phyloP scores from a whole-genome alignment of 2,797 vertebrate genomes.

The Echeneis naucrates region DNA sequence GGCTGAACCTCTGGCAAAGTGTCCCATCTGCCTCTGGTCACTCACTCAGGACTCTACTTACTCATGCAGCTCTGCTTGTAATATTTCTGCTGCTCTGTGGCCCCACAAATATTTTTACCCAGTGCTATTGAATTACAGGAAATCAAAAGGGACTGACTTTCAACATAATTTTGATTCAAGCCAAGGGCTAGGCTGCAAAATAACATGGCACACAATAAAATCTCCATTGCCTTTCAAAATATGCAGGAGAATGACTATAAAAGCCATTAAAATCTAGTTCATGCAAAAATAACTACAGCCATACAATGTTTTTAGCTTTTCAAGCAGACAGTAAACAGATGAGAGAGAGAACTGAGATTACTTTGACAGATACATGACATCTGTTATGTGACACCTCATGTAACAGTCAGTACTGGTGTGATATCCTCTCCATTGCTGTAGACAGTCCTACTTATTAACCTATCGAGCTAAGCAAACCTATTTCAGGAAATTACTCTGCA shows the following conservation, averaged over 20 bases:
- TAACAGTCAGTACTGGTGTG: slow-evolving; percentile 71
- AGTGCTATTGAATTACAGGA: slow-evolving; percentile 96
- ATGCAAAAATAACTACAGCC: slow-evolving; percentile 14
- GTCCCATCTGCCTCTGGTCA: slow-evolving; percentile 78
- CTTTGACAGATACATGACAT: slow-evolving; percentile 55
- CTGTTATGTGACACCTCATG: slow-evolving; percentile 78
- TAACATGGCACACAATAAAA: slow-evolving; percentile 77
- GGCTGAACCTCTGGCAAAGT: slow-evolving; percentile 75
- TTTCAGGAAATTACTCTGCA: slow-evolving; percentile 64
- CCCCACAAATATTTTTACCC: slow-evolving; percentile 96
- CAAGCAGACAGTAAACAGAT: slow-evolving; percentile 1
- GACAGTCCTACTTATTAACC: slow-evolving; percentile 79
- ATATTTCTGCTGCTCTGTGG: slow-evolving; percentile 86
- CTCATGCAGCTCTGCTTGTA: slow-evolving; percentile 82
- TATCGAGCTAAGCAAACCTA: slow-evolving; percentile 68
- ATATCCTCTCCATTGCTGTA: slow-evolving; percentile 73
- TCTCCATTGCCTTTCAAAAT: slow-evolving; percentile 65
- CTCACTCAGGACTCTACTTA: slow-evolving; percentile 82
- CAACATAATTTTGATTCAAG: slow-evolving; percentile 88
- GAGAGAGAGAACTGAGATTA: slow-evolving; percentile 30
- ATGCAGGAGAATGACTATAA: slow-evolving; percentile 65
- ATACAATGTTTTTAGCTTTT: slow-evolving; percentile 5
- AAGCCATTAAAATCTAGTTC: slow-evolving; percentile 25
- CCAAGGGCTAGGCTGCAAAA: slow-evolving; percentile 84
- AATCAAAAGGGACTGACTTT: slow-evolving; percentile 91